phyloP scores from a whole-genome alignment of 2,797 vertebrate genomes.

The Cossypha dichroa region DNA sequence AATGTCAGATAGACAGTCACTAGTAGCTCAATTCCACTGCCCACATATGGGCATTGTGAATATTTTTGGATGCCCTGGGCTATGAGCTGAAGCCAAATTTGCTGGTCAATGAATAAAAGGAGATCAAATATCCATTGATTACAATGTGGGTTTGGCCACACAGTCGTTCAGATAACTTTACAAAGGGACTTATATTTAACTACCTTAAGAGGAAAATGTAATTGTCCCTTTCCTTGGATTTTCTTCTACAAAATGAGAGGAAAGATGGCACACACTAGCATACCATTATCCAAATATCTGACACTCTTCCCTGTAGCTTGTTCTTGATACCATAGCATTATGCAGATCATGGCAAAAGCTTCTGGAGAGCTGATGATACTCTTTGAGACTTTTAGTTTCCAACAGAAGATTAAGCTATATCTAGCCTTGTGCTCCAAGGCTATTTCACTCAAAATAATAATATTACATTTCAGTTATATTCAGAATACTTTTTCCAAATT shows the following conservation, averaged over 20 bases:
- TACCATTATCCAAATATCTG: neutral
- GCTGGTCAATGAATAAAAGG: neutral
- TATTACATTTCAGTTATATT: conserved; percentile 14
- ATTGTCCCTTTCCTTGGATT: neutral
- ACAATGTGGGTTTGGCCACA: neutral
- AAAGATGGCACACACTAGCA: neutral
- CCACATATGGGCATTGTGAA: neutral
- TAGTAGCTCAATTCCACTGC: neutral
- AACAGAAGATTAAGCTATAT: neutral
- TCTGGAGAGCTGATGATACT: neutral
- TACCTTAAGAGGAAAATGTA: neutral
- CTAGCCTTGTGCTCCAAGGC: neutral
- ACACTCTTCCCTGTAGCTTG: neutral
- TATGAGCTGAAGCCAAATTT: neutral
- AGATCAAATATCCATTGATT: neutral
- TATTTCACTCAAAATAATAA: neutral
- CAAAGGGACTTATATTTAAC: neutral
- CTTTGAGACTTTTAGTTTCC: neutral
- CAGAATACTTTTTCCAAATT: neutral
- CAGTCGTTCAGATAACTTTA: neutral
- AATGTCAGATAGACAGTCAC: neutral
- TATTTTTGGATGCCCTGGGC: neutral
- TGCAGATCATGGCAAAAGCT: neutral
- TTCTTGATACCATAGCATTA: neutral
- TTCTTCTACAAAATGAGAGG: neutral